Base-by-base conservation (phyloP, 2,113 vertebrate genomes). In the Camelus dromedarius region DNA sequence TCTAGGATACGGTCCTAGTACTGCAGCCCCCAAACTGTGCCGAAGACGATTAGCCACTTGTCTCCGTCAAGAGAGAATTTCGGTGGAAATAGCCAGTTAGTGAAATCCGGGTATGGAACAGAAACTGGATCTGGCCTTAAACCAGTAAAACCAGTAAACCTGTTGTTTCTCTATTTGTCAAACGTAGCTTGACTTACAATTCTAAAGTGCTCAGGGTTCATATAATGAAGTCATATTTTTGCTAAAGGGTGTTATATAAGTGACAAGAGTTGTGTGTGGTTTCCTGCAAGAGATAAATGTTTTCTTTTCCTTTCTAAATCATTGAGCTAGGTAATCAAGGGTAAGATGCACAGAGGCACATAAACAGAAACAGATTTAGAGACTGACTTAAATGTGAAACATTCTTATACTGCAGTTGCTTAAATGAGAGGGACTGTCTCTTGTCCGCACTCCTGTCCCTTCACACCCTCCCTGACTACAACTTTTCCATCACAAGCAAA, bases 241-340 rank as follows among this genome's bases (percentile, higher is more conserved):
- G 10, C 50, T 12, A 60, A 75, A 85, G 46, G 26, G 2, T 82
- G 60, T 95, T 93, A 42, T 42, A 15, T 38, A 52, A 96, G 28
- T 80, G n/a, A 91, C 80, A 76, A 3, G 50, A 83, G 4, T 80
- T 95, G 24, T 46, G 7, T 72, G 28, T 73, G 83, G 4, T 90
- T 94, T 56, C 48, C 83, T 89, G 30, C 50, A 70, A 66, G 46
- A 69, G 22, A 60, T 67, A 38, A 72, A 38, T 56, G n/a, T 58
- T 96, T 90, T 56, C 13, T 86, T 91, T 95, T 56, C 18, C 16
- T 79, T 93, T 62, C 60, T 73, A 89, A 96, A 83, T 64, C 62
- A 46, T 67, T 79, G 66, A 58, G 13, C 26, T 60, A 80, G 48
- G 60, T 87, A 84, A 62, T 81, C 46, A 94, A 95, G 66, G 72